Percentiles rank a stretch among this genome's conserved stretches.
phyloP scores from a whole-genome alignment of 2,113 vertebrate genomes.

The Podarcis muralis region DNA sequence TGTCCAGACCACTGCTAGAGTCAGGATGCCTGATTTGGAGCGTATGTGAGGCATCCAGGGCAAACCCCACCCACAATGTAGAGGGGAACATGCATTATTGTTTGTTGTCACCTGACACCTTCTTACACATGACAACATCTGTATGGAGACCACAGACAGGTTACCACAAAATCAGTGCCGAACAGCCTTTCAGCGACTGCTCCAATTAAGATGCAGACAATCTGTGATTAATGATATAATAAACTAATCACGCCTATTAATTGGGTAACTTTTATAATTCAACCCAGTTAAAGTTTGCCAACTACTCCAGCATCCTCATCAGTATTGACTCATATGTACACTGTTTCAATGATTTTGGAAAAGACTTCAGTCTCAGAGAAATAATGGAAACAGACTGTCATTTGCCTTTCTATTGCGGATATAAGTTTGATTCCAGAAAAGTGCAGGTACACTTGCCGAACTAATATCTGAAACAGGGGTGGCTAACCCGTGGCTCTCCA shows the following conservation, averaged over 20 bases:
- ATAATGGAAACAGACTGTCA: slow-evolving; percentile 1
- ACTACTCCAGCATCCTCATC: neutral
- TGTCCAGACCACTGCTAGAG: too few relatives aligned
- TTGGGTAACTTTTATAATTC: neutral
- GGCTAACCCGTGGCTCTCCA: too few relatives aligned
- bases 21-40: too few relatives aligned
- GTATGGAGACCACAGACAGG: neutral
- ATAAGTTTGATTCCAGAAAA: slow-evolving; percentile 7
- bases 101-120: neutral
- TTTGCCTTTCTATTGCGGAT: slow-evolving; percentile 12
- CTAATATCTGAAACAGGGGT: neutral
- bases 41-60: neutral
- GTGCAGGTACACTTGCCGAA: neutral
- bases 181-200: neutral
- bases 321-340: slow-evolving; percentile 6
- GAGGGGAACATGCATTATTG: neutral
- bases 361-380: neutral
- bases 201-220: neutral
- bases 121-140: neutral
- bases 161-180: neutral
- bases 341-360: slow-evolving; percentile 7
- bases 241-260: slow-evolving; percentile 8
- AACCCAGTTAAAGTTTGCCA: slow-evolving; percentile 15
- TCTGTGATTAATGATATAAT: slow-evolving; percentile 6
- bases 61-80: neutral